Percentiles rank a stretch among this genome's conserved stretches.
These are phyloP conservation scores for Thereva nobilitata DNA, from an alignment of 2,888 invertebrate genomes.

Conservation along the genomic window DNA sequence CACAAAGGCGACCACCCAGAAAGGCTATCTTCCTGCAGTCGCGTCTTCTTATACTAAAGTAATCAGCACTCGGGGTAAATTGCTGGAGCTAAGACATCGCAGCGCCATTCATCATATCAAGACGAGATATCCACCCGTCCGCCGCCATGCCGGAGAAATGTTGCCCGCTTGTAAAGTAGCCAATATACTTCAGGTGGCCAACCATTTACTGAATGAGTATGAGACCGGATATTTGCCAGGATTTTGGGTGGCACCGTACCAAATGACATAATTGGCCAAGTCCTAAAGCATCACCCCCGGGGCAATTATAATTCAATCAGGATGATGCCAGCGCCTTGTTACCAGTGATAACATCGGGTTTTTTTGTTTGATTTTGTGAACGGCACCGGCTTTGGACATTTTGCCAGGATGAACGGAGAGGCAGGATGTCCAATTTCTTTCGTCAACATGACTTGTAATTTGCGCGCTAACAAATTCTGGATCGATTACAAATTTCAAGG, in stretches of 20 bases:
- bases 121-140: slow-evolving; percentile 17
- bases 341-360: slow-evolving; percentile 28
- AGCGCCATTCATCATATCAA: slow-evolving; percentile 27
- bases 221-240: slow-evolving; percentile 5
- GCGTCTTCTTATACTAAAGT: slow-evolving; percentile 11
- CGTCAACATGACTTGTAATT: no score
- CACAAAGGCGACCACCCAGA: slow-evolving; percentile 30
- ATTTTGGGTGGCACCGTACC: slow-evolving; percentile 28
- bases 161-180: slow-evolving; percentile 1
- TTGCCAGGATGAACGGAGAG: neutral
- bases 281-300: slow-evolving; percentile 26
- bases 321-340: slow-evolving; percentile 31
- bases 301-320: slow-evolving; percentile 40
- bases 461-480: no score
- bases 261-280: slow-evolving; percentile 39
- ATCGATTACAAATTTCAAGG: no score
- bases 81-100: slow-evolving; percentile 25
- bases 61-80: slow-evolving; percentile 32
- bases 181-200: neutral
- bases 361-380: slow-evolving; percentile 5
- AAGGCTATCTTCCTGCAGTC: slow-evolving; percentile 16
- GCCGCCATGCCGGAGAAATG: slow-evolving; percentile 4
- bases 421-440: no score
- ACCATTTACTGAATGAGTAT: neutral
- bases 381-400: neutral